phyloP scores from a whole-genome alignment of 2,797 vertebrate genomes.

The Myiotriccus ornatus region DNA sequence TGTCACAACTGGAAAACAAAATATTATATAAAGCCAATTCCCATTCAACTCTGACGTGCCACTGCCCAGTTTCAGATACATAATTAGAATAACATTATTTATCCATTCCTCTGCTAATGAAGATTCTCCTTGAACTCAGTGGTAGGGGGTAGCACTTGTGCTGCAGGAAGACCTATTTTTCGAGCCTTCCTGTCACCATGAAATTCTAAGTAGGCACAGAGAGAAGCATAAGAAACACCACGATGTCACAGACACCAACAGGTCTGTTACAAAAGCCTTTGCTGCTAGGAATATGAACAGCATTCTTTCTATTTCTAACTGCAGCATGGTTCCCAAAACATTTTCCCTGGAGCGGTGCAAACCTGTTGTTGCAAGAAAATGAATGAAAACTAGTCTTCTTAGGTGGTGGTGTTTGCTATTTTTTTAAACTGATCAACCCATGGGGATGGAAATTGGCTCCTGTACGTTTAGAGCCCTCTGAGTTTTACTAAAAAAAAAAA shows the following conservation, averaged over 20 bases:
- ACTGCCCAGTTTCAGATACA: background rate
- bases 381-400: background rate
- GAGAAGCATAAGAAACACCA: background rate
- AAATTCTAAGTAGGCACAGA: background rate
- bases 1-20: background rate
- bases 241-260: background rate
- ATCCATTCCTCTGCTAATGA: background rate
- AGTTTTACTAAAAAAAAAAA: background rate
- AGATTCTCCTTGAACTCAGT: background rate
- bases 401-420: background rate
- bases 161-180: background rate
- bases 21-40: background rate
- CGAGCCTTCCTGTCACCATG: background rate
- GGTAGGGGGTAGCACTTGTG: background rate
- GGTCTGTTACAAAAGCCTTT: background rate
- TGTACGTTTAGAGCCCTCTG: background rate
- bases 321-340: background rate
- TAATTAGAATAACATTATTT: background rate
- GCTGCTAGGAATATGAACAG: background rate
- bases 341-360: background rate
- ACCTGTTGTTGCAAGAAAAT: constrained; percentile 4
- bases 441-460: background rate
- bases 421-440: background rate
- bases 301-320: background rate
- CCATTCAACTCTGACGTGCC: background rate